Base-by-base conservation (phyloP, 2,113 vertebrate species). In the Phrynosoma blainvillii region DNA sequence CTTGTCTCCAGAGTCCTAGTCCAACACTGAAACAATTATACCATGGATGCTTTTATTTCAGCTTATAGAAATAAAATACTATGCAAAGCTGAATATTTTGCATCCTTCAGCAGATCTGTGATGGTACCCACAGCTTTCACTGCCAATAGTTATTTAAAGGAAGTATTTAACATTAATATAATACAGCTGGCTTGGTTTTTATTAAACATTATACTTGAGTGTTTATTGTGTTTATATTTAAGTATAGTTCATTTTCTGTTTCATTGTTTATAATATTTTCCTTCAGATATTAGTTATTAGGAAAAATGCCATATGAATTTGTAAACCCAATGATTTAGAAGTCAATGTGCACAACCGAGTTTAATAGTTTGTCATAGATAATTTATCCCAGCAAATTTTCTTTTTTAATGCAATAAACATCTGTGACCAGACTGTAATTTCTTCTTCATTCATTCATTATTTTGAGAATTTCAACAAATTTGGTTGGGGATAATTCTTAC, bases 321-420 rank as follows among this genome's bases (percentile, higher is more conserved):
- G 90, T 82, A 88, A 90, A 88, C 82, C 56, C 80, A 11, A 59
- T 11, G 84, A 87, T 18, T 84, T 81, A 91, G 21, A 40, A 47
- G 66, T 73, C 65, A 81, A 13, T 20, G 13, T 62, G 11, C 84
- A 68, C 20, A 70, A 83, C 82, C 36, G 18, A 89, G 27, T 77
- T 70, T 70, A 91, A 27, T 88, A 76, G 76, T 93, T 89, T 92
- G 84, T 40, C 78, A 84, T 84, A 52, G 79, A 27, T 88, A 6
- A 40, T 66, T 88, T 89, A 77, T 84, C 36, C 42, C 82, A 90
- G 87, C 20, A 14, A 74, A 83, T 76, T 42, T 79, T 1, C 71
- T 9, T 1, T 82, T 21, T 75, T 32, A 82, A 76, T 1, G n/a
- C 36, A 36, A 84, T 88, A 59, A 82, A 59, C 52, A 40, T 56